phyloP scores from a whole-genome alignment of 1,140 invertebrate genomes.

The Cydia amplana region DNA sequence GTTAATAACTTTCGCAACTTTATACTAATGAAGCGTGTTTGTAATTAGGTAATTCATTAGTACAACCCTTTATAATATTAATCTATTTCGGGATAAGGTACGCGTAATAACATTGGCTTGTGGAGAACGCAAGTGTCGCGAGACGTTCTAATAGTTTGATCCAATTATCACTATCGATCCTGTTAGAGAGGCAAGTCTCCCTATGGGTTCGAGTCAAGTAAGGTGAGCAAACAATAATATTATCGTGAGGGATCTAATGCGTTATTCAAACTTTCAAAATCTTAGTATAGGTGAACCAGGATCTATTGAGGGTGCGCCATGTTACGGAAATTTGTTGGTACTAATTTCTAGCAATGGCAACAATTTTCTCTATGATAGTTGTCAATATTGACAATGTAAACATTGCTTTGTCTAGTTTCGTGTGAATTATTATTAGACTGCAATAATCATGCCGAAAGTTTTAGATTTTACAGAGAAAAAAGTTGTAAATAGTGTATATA shows the following conservation, averaged over 20 bases:
- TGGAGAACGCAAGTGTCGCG: neutral
- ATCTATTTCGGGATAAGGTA: neutral
- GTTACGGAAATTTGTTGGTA: too few species aligned
- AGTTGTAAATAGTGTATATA: too few species aligned
- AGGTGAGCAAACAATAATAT: neutral
- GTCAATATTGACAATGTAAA: too few species aligned
- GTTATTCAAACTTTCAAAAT: too few species aligned
- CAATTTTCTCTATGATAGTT: too few species aligned
- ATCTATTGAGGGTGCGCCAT: too few species aligned
- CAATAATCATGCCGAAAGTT: too few species aligned
- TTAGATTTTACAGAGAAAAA: too few species aligned
- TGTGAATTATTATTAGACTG: too few species aligned
- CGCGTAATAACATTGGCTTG: neutral
- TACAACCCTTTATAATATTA: neutral
- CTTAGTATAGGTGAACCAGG: too few species aligned
- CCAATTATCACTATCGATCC: conserved; percentile 20
- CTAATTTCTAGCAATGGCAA: too few species aligned
- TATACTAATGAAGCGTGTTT: neutral
- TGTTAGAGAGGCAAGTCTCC: neutral
- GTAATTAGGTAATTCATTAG: neutral
- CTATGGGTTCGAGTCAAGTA: neutral
- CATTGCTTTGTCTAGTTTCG: too few species aligned
- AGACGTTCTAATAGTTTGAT: neutral
- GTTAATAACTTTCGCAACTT: neutral
- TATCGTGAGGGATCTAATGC: neutral